A percentile compares a stretch with the other conserved stretches of the same genome.
Evolutionary conservation across 1,140 invertebrate species (phyloP).

Genomic region (Capitella teleta): DNA sequence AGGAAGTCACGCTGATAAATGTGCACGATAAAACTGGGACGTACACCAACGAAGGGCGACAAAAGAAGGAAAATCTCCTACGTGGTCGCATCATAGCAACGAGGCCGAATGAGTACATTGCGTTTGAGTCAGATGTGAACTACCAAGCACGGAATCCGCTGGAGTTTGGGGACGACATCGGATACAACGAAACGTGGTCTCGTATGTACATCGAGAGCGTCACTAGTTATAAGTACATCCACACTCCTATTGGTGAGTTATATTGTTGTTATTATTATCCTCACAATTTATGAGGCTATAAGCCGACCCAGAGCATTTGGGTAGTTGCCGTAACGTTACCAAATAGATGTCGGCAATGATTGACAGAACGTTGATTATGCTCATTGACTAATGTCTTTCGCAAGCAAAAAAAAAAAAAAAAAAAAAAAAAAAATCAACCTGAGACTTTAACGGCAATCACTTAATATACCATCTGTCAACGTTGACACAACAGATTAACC

Average conservation of each 20-base stretch:
- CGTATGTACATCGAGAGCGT: not conserved
- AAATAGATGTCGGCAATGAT: too few species aligned
- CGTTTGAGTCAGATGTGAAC: slow-evolving; percentile 19
- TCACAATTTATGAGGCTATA: too few species aligned
- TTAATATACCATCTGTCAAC: too few species aligned
- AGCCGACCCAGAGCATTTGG: too few species aligned
- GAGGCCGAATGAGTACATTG: slow-evolving; percentile 19
- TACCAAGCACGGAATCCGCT: slow-evolving; percentile 22
- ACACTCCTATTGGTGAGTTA: not conserved
- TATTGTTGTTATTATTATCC: not conserved
- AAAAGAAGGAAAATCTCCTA: slow-evolving; percentile 16
- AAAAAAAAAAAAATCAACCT: too few species aligned
- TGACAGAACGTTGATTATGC: too few species aligned
- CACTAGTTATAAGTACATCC: not conserved
- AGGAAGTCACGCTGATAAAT: slow-evolving; percentile 25
- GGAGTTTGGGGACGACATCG: slow-evolving; percentile 33
- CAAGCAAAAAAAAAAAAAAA: too few species aligned
- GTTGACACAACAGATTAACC: too few species aligned
- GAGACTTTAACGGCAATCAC: too few species aligned
- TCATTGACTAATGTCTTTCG: too few species aligned
- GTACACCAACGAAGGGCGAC: slow-evolving; percentile 19
- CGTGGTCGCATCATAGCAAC: slow-evolving; percentile 18
- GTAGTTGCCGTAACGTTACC: too few species aligned
- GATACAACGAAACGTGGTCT: slow-evolving; percentile 20
- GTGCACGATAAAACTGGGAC: slow-evolving; percentile 19